Conservation (phyloP, 2,888 invertebrate genomes). For the Drosophila paramelanica region DNA sequence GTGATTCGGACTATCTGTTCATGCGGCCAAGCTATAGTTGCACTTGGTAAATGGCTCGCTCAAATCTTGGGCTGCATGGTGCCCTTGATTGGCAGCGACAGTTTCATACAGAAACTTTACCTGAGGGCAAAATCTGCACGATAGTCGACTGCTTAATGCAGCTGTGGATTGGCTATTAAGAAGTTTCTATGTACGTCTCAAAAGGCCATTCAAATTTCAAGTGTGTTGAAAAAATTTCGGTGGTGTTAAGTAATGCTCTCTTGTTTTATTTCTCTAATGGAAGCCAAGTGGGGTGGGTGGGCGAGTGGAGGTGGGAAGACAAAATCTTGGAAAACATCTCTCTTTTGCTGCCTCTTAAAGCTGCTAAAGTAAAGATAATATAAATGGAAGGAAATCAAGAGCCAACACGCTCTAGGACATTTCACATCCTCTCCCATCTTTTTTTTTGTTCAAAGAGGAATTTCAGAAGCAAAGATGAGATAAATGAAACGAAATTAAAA, state of each 20-base stretch:
- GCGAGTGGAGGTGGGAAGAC: too few species aligned
- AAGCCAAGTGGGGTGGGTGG: not conserved
- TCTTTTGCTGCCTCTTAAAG: too few species aligned
- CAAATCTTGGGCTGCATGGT: not conserved
- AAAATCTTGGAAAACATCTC: not conserved
- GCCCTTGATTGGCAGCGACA: not conserved
- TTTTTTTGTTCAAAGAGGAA: not conserved
- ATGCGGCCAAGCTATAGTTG: slow-evolving; percentile 21
- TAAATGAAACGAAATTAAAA: slow-evolving; percentile 18
- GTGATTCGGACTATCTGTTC: not conserved
- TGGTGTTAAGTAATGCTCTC: not conserved
- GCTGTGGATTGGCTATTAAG: too few species aligned
- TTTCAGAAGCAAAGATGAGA: slow-evolving; percentile 7
- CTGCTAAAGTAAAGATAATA: not conserved
- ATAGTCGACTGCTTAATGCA: too few species aligned
- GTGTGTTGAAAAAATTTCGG: not conserved
- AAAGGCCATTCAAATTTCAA: not conserved
- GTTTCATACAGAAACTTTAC: too few species aligned
- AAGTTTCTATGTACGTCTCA: not conserved
- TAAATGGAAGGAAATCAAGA: slow-evolving; percentile 5
- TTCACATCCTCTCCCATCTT: not conserved
- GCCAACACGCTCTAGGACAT: not conserved
- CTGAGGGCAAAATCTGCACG: too few species aligned
- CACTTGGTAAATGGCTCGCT: slow-evolving; percentile 22
- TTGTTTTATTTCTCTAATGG: not conserved